Base-by-base conservation (phyloP, 1,140 invertebrate species). In the Araneus ventricosus region DNA sequence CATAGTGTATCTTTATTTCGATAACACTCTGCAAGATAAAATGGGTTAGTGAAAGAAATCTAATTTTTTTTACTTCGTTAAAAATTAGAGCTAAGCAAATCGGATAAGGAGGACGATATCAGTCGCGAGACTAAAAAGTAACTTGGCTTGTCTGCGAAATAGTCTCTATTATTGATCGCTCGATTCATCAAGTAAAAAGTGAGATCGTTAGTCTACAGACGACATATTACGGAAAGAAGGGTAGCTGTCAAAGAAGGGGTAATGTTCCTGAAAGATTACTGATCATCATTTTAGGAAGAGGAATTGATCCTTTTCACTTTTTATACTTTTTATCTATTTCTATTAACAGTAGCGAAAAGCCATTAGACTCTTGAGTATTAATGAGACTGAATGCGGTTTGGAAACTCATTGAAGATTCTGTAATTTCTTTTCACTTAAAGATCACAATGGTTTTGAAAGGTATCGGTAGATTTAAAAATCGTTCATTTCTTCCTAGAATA, bases 191-290 rank as follows among this genome's bases (percentile, higher is more conserved):
- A 89, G 37, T 89, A 89, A 57, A 79, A 52, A 34, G 14, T 45
- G 39, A 41, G 37, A 63, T 57, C 70, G 52, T 89, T 89, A 89
- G 86, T 39, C 34, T 61, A 37, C 37, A 37, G 57, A 39, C 37
- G 39, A 37, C 70, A 79, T 30, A 89, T 89, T 89, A 89, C 27
- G 41, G 45, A 2, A 57, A n/a, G 27, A 30, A 80, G 41, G 70
- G 70, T 80, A 84, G n/a, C 89, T 82, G 89, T 90, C 89, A 90
- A 82, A 84, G 79, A 39, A 82, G 52, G n/a, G 88, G 88, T 89
- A 90, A 90, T 90, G 89, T 90, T 45, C 45, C 30, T 90, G 89
- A 90, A 90, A 90, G 59, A 90, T 90, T 90, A 90, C 79, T 41
- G 79, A 82, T 84, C 79, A 90, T 90, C 57, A 84, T 84, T 90